Evolutionary conservation across 2,888 invertebrate genomes (phyloP), one percentile per base, ranked within the genome.

Genomic region (Cerastoderma edule): DNA sequence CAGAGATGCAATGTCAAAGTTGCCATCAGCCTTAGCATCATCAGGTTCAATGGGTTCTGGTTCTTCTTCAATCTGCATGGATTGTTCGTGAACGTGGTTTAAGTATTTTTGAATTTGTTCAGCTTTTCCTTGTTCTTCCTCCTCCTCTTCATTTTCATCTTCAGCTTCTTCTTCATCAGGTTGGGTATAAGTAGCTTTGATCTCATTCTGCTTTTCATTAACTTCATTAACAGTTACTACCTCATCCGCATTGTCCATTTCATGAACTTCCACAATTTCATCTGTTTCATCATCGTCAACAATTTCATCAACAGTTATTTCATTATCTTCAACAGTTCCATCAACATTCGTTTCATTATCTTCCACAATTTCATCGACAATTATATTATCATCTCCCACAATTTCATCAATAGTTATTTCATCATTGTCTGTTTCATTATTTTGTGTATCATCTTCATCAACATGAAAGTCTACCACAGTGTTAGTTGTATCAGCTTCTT

Each of bases 41-140:
- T 73, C 46, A 32, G 64, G 63, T n/a, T 76, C 72, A 2, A 65
- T 67, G 32, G 63, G 67, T 44, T 75, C 69, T 35, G 67, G 64
- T 44, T 80, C 70, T 22, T 71, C 67, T 10, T 78, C 78, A 57
- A 74, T 66, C 27, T 80, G 77, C 24, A 80, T 56, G 24, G 83
- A 81, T 22, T 88, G 87, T 66, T 86, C 81, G 75, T 88, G 89
- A 22, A 91, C 86, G 48, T 90, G 88, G 33, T 83, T 83, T 28
- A 92, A 77, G 72, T 91, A 92, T 33, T 87, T 82, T 65, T 89
- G 88, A 53, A 92, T 89, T 67, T 92, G 91, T 70, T 91, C 91
- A 48, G 88, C 87, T 74, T 91, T 92, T 19, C 89, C 91, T 39
- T 87, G 84, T 35, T 79, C 77, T 68, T 91, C 91, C 46, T 83